Base-by-base conservation (phyloP, 2,113 vertebrate species). In the Paraplagusia blochii region DNA sequence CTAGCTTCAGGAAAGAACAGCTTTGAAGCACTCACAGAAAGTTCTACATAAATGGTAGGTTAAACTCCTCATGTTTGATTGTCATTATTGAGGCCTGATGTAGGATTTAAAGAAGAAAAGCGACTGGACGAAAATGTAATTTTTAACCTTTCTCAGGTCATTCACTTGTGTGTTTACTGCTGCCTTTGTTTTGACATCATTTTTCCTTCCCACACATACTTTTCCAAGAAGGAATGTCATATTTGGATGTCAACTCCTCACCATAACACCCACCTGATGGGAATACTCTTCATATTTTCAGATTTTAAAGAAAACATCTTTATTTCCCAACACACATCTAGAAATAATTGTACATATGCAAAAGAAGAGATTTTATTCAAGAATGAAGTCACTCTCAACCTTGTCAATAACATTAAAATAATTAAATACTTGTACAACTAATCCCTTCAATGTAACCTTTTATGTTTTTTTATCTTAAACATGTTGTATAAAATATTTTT, bases 171-270 rank as follows among this genome's bases (percentile, higher is more conserved):
- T 58, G 63, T 68, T 68, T 61, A 52, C 46, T 8, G 51, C 52
- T 39, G 1, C 50, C 39, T 67, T 50, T 69, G 52, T 66, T 69
- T 67, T 54, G 43, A 58, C 43, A 45, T 15, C 36, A 19, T 59
- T 50, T 51, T 18, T 52, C 53, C 17, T 59, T 82, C 72, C 76
- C 69, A 81, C 64, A 66, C 63, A 44, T 63, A 44, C 69, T 58
- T 77, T 6, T 70, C 72, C 63, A 57, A 19, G 50, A 18, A 74
- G 85, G 84, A 87, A 88, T 88, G 77, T 86, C 62, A 66, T 78
- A 44, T 64, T 72, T 9, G n/a, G 55, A 77, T 85, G 85, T 67
- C 66, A 86, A 78, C 73, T 82, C 72, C 72, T 78, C 70, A 78
- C 60, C 44, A 0, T 55, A 16, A 62, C 72, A 62, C 75, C 82